Base-by-base conservation (phyloP, 2,888 invertebrate genomes). In the Cactoblastis cactorum region DNA sequence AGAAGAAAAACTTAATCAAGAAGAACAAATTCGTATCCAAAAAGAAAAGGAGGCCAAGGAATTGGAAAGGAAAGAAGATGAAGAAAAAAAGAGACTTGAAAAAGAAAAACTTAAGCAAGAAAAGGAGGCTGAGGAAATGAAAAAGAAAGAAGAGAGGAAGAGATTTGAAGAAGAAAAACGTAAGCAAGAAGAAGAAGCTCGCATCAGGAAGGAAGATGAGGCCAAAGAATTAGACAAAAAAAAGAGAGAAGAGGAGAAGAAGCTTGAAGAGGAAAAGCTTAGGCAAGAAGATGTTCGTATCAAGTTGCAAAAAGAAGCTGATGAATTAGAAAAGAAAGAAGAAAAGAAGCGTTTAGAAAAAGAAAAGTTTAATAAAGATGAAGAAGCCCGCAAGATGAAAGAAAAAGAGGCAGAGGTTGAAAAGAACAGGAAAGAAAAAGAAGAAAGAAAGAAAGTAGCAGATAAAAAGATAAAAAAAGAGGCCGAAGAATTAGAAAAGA, bases 141-240 rank as follows among this genome's bases (percentile, higher is more conserved):
- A 34, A 59, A 65, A 22, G 61, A 67, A 47, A 53, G 50, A 34
- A 41, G 62, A 51, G 43, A 48, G 54, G 22, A 45, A 52, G 32
- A 11, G 8, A 0, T 8, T 35, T 12, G 9, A 28, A n/a, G 34
- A 49, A 39, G 24, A 53, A 34, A 56, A 52, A 19, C 0, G 48
- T 22, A 35, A 54, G 28, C 11, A 54, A n/a, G 19, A 53, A 28
- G 46, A 61, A 49, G 52, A 50, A 14, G 47, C 58, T 38, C 43
- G 38, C 35, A 48, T 65, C 1, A 11, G 12, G 8, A 19, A 39
- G 32, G 38, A 39, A 1, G 45, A 50, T 6, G 49, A 51, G 14
- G 32, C 45, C 17, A 41, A 49, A 28, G n/a, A 38, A 9, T 15
- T 19, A 19, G 47, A 54, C 39, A 32, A 18, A 9, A 32, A 41